A percentile compares a stretch with the other conserved stretches of the same genome.
phyloP scores from a whole-genome alignment of 1,140 invertebrate species.

The Lepidostoma basale region DNA sequence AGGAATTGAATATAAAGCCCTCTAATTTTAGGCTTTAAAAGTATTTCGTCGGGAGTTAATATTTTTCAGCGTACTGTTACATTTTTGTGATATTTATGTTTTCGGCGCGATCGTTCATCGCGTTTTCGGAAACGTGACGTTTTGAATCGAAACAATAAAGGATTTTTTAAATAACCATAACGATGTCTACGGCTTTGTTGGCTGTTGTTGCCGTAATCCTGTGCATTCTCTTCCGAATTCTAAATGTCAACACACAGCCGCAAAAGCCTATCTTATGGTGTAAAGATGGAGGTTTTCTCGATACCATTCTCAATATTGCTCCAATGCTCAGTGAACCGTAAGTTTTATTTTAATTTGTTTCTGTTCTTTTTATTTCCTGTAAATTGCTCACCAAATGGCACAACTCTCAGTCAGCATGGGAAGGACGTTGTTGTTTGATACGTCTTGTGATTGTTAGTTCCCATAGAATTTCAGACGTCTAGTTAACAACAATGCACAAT shows the following conservation, averaged over 20 bases:
- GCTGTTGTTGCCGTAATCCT: conserved; percentile 78
- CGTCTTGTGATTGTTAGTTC: too few relatives aligned
- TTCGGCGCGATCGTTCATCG: not conserved
- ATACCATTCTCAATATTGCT: conserved; percentile 76
- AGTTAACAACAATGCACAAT: too few relatives aligned
- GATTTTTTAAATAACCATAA: not conserved
- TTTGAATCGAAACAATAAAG: not conserved
- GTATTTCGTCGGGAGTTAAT: not conserved
- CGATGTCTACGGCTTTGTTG: conserved; percentile 76
- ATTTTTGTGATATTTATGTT: conserved; percentile 30
- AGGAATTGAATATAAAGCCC: not conserved
- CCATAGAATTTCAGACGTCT: too few relatives aligned
- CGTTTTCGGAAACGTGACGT: not conserved
- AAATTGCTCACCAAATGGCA: too few relatives aligned
- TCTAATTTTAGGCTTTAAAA: not conserved
- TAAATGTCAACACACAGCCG: conserved; percentile 81
- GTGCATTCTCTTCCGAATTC: conserved; percentile 78
- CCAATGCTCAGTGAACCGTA: conserved; percentile 79
- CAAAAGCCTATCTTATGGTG: conserved; percentile 75
- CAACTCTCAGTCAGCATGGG: too few relatives aligned
- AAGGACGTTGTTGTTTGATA: too few relatives aligned
- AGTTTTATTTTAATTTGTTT: not conserved
- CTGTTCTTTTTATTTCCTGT: not conserved
- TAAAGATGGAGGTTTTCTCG: conserved; percentile 74
- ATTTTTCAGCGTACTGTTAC: not conserved